These are phyloP conservation scores for Drosophila athabasca DNA, from an alignment of 1,140 invertebrate genomes.

Conservation along the genomic window DNA sequence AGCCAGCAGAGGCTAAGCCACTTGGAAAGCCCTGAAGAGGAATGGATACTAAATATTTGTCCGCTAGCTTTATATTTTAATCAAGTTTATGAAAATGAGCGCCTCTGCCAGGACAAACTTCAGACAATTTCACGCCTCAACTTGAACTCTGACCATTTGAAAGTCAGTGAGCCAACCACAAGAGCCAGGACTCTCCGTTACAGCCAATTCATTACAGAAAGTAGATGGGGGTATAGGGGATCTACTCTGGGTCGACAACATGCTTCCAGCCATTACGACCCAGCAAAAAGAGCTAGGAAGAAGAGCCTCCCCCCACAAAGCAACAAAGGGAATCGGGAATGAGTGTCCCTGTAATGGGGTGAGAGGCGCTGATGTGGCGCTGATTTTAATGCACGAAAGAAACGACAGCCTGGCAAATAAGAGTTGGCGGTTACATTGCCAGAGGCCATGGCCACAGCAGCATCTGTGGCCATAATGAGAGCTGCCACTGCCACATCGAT, in stretches of 20 bases:
- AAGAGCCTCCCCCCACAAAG: not conserved
- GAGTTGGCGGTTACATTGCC: conserved; percentile 53
- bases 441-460: conserved; percentile 24
- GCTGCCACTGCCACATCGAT: conserved; percentile 51
- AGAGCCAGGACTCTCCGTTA: not conserved
- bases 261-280: conserved; percentile 41
- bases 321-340: conserved; percentile 27
- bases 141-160: conserved; percentile 2
- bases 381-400: conserved; percentile 57
- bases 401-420: conserved; percentile 56
- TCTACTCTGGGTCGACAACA: conserved; percentile 26
- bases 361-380: conserved; percentile 23
- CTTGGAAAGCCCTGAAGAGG: conserved; percentile 8
- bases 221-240: too few relatives aligned
- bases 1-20: conserved; percentile 14
- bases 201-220: conserved; percentile 40
- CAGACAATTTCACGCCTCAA: conserved; percentile 25
- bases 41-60: conserved; percentile 28
- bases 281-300: conserved; percentile 11
- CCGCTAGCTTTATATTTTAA: conserved; percentile 4
- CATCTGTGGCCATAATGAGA: conserved; percentile 52
- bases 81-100: conserved; percentile 2
- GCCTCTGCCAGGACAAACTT: conserved; percentile 1
- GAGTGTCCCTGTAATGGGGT: conserved; percentile 31
- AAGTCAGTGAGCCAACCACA: conserved; percentile 12